Conservation (phyloP, 2,888 invertebrate genomes). For the Cephonodes hylas region DNA sequence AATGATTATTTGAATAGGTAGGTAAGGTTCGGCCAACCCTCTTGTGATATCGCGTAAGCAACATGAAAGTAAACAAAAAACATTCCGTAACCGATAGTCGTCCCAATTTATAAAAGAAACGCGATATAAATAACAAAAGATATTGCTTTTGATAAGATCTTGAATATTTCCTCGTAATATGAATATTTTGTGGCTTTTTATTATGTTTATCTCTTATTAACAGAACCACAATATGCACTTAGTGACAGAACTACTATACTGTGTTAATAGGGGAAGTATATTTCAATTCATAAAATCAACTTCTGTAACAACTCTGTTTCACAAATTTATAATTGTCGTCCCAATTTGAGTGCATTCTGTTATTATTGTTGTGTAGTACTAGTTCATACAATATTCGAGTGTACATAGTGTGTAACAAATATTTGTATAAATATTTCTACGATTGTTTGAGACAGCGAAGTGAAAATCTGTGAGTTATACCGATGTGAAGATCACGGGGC, state of each 20-base stretch:
- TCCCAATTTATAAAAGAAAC: background rate
- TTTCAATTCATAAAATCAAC: background rate
- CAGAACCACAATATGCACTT: constrained; percentile 15
- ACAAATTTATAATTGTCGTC: background rate
- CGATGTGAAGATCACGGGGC: too few species aligned
- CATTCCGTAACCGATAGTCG: too few species aligned
- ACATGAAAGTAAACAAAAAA: too few species aligned
- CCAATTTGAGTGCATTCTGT: background rate
- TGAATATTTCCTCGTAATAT: background rate
- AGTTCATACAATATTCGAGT: too few species aligned
- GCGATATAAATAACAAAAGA: too few species aligned
- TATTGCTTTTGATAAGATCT: too few species aligned
- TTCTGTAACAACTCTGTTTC: background rate
- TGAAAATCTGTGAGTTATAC: too few species aligned
- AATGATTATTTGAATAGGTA: too few species aligned
- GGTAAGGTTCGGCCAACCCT: too few species aligned
- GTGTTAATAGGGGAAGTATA: background rate
- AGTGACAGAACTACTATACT: constrained; percentile 22
- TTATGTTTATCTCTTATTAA: background rate
- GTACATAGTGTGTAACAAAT: background rate
- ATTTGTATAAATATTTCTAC: background rate
- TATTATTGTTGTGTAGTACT: background rate
- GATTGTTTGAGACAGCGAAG: too few species aligned
- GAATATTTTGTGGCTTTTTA: background rate
- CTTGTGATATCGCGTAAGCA: too few species aligned